phyloP scores from a whole-genome alignment of 2,888 invertebrate genomes.

The Rhamnusium bicolor region DNA sequence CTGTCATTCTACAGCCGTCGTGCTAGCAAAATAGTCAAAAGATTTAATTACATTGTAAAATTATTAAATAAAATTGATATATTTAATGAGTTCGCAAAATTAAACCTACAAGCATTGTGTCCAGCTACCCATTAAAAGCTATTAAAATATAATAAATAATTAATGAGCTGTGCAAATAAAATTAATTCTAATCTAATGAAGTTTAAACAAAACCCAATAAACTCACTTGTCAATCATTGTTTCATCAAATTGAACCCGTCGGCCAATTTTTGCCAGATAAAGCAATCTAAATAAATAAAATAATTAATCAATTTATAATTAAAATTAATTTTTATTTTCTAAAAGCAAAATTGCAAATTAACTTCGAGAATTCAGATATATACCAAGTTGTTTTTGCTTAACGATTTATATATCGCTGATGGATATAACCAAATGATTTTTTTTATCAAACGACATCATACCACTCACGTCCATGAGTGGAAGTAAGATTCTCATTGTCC shows the following conservation, averaged over 20 bases:
- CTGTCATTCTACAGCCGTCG: too few species aligned
- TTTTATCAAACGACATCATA: not conserved
- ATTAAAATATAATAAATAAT: not conserved
- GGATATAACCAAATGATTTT: too few species aligned
- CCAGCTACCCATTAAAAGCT: conserved; percentile 5
- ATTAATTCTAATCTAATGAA: conserved; percentile 27
- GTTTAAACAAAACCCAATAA: conserved; percentile 24
- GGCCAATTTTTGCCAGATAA: conserved; percentile 47
- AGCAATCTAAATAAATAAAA: conserved; percentile 47
- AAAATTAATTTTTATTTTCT: not conserved
- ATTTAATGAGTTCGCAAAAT: not conserved
- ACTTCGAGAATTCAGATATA: too few species aligned
- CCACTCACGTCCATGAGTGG: not conserved
- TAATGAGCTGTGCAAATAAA: conserved; percentile 13
- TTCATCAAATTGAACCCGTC: conserved; percentile 47
- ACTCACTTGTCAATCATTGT: conserved; percentile 50
- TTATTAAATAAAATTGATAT: not conserved
- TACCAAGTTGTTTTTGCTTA: too few species aligned
- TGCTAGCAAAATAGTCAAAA: too few species aligned
- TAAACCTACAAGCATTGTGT: not conserved
- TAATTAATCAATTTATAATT: conserved; percentile 30
- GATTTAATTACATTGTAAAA: not conserved
- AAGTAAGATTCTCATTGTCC: not conserved
- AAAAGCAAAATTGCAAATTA: too few species aligned
- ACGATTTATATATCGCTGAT: too few species aligned